Conservation (phyloP, 2,113 vertebrate genomes). For the Thalassarche chlororhynchos region DNA sequence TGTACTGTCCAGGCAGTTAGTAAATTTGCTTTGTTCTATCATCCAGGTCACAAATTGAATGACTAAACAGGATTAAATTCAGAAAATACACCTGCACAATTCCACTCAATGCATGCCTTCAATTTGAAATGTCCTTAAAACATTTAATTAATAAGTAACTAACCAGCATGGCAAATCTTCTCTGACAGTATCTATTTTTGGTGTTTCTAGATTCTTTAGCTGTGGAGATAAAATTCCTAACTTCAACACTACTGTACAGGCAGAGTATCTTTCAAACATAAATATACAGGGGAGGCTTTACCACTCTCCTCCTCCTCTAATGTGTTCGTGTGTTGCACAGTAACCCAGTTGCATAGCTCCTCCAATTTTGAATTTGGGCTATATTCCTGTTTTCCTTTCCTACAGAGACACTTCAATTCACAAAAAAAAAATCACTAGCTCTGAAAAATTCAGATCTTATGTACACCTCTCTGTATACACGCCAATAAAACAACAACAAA, state of each 20-base stretch:
- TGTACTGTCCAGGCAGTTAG: not conserved
- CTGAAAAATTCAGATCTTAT: not conserved
- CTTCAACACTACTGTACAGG: not conserved
- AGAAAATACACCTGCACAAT: not conserved
- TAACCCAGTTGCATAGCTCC: not conserved
- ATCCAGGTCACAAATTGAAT: not conserved
- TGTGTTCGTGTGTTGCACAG: not conserved
- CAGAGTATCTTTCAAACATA: not conserved
- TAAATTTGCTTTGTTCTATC: not conserved
- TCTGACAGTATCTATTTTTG: not conserved
- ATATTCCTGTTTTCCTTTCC: not conserved
- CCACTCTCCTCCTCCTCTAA: not conserved
- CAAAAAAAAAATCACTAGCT: not conserved
- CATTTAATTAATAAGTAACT: not conserved
- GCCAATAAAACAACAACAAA: not conserved
- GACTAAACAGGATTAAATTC: not conserved
- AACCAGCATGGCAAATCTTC: not conserved
- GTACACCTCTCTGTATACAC: fast-evolving
- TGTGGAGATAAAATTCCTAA: not conserved
- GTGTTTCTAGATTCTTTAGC: not conserved
- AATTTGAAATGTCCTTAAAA: not conserved
- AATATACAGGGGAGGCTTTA: not conserved
- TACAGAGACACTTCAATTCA: not conserved
- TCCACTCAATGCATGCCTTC: not conserved
- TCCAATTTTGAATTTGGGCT: not conserved